Evolutionary conservation across 2,113 vertebrate species (phyloP).

Genomic region (Sterna hirundo): DNA sequence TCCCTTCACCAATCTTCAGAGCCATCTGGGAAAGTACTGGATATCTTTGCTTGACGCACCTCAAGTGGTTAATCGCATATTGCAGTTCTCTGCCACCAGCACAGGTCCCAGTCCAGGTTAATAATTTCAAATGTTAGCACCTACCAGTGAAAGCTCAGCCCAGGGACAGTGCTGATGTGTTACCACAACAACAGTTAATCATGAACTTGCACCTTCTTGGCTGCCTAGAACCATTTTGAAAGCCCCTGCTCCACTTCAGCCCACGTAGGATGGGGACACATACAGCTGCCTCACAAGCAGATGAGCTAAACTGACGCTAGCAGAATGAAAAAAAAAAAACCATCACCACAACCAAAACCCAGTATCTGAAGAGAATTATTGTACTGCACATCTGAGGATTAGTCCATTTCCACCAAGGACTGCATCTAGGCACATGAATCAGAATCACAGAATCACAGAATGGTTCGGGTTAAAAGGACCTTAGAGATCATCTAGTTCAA

Average conservation of each 20-base stretch:
- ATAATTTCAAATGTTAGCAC: neutral
- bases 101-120: neutral
- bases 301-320: neutral
- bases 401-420: neutral
- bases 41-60: neutral
- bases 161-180: neutral
- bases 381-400: neutral
- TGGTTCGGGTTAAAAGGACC: no score
- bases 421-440: neutral
- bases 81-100: neutral
- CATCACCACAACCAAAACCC: neutral
- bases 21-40: neutral
- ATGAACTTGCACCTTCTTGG: neutral
- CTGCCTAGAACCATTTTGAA: neutral
- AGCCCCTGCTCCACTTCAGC: neutral
- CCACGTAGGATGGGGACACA: rapidly evolving
- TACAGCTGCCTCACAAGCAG: neutral
- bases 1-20: neutral
- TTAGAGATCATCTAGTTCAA: no score
- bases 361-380: neutral
- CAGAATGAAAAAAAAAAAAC: neutral
- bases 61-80: neutral
- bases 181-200: slow-evolving; percentile 6
- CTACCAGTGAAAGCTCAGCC: neutral
- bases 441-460: neutral